Percentiles rank a stretch among this genome's conserved stretches.
These are phyloP conservation scores for Drosophila parthenogenetica DNA, from an alignment of 2,888 invertebrate species.

Conservation along the genomic window DNA sequence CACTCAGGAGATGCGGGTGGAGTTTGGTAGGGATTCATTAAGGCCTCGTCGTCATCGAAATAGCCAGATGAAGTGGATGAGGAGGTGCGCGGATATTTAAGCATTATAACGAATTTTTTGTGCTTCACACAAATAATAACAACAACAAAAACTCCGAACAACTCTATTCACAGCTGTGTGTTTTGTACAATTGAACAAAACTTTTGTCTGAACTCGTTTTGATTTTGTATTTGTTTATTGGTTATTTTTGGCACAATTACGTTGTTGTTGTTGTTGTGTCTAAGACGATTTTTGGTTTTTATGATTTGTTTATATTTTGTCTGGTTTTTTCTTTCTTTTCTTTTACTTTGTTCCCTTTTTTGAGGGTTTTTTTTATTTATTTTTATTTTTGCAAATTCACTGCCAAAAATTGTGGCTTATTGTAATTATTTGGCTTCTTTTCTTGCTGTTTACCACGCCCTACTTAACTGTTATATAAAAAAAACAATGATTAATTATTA, in stretches of 20 bases:
- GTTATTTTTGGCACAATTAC: constrained; percentile 58
- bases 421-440: constrained; percentile 1
- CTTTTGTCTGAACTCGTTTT: constrained; percentile 23
- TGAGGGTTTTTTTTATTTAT: constrained; percentile 4
- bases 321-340: constrained; percentile 17
- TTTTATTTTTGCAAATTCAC: constrained; percentile 42
- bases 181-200: neutral
- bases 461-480: constrained; percentile 53
- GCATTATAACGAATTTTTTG: constrained; percentile 52
- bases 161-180: constrained; percentile 9
- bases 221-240: constrained; percentile 17
- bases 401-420: constrained; percentile 38
- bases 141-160: constrained; percentile 11
- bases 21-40: constrained; percentile 81
- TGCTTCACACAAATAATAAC: constrained; percentile 11
- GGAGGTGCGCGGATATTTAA: constrained; percentile 82
- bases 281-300: constrained; percentile 16
- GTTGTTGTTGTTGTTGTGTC: constrained; percentile 20
- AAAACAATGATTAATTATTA: constrained; percentile 61
- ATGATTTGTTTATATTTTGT: constrained; percentile 25
- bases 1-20: constrained; percentile 78
- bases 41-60: constrained; percentile 80
- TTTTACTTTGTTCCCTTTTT: constrained; percentile 14
- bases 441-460: constrained; percentile 39
- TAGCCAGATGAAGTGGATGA: constrained; percentile 82